These are phyloP conservation scores for Brenthis hecate DNA, from an alignment of 2,888 invertebrate species.

Conservation along the genomic window DNA sequence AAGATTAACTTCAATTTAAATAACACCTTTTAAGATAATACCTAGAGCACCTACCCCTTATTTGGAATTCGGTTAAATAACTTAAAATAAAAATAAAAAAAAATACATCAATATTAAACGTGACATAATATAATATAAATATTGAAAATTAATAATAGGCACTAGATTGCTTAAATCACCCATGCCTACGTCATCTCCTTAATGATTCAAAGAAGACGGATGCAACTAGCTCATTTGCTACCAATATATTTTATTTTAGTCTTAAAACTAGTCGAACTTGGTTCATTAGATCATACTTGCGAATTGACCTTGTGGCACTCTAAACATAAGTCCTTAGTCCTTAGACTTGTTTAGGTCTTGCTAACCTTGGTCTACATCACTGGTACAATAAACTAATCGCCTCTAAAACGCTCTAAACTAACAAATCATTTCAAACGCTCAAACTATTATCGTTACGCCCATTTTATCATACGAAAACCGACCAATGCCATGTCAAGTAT, in stretches of 20 bases:
- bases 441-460: slow-evolving; percentile 69
- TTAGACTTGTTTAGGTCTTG: slow-evolving; percentile 28
- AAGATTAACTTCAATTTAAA: too few species aligned
- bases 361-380: slow-evolving; percentile 42
- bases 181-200: too few species aligned
- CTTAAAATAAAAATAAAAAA: too few species aligned
- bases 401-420: slow-evolving; percentile 21
- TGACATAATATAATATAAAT: too few species aligned
- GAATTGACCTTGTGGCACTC: slow-evolving; percentile 35
- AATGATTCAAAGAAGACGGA: too few species aligned
- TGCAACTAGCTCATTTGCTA: too few species aligned
- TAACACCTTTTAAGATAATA: too few species aligned
- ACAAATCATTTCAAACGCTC: slow-evolving; percentile 60
- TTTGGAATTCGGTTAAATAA: too few species aligned
- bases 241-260: neutral
- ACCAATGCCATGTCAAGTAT: slow-evolving; percentile 74
- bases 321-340: slow-evolving; percentile 35
- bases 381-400: slow-evolving; percentile 31
- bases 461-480: slow-evolving; percentile 74
- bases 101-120: too few species aligned
- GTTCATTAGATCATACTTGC: slow-evolving; percentile 24
- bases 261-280: neutral
- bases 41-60: too few species aligned
- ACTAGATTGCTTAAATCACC: too few species aligned
- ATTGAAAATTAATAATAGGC: too few species aligned